These are phyloP conservation scores for Saccostrea glomerata DNA, from an alignment of 1,140 invertebrate species.

Conservation along the genomic window DNA sequence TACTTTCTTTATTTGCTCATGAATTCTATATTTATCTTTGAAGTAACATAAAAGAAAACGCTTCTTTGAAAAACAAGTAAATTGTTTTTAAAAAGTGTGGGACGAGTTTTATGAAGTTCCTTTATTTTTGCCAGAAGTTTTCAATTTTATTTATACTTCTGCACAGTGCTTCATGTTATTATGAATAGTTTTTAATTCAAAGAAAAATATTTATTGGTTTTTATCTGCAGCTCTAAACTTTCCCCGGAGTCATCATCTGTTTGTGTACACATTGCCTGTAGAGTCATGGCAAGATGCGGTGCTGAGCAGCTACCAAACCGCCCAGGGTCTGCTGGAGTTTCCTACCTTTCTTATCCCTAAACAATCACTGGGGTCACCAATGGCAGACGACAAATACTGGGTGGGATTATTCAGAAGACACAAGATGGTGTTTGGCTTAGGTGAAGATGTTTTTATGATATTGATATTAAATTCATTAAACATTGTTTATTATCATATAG, in stretches of 20 bases:
- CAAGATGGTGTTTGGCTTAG: background rate
- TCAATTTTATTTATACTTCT: too few species aligned
- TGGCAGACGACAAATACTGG: slow-evolving; percentile 20
- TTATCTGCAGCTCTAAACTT: background rate
- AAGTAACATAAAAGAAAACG: too few species aligned
- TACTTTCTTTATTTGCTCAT: too few species aligned
- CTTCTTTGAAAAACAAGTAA: too few species aligned
- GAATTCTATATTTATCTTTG: too few species aligned
- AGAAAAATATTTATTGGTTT: background rate
- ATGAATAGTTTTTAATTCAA: too few species aligned
- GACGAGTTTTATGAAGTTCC: too few species aligned
- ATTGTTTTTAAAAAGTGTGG: too few species aligned
- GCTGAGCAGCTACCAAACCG: background rate
- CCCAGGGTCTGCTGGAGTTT: background rate
- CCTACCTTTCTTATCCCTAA: background rate
- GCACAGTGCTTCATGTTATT: too few species aligned
- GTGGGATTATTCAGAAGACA: slow-evolving; percentile 1
- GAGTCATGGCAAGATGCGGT: background rate
- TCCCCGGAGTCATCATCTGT: background rate
- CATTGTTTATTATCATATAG: background rate
- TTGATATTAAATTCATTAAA: background rate
- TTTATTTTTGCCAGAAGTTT: too few species aligned
- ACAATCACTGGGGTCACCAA: background rate
- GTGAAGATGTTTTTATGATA: background rate
- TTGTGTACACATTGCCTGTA: background rate